phyloP scores from a whole-genome alignment of 1,140 invertebrate species.

The Lepidurus couesii region DNA sequence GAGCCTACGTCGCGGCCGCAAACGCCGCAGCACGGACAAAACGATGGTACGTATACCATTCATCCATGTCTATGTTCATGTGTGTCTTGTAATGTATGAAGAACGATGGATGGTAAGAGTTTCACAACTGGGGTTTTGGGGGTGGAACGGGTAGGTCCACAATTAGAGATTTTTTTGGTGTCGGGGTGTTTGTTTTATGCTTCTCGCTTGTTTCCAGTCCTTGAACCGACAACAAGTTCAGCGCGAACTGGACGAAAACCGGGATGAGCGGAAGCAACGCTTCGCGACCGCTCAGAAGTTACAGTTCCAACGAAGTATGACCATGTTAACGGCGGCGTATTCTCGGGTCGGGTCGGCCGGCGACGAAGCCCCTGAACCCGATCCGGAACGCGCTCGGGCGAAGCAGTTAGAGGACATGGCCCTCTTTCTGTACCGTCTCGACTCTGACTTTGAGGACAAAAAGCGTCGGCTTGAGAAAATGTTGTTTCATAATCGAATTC shows the following conservation, averaged over 20 bases:
- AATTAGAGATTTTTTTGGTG: conserved; percentile 24
- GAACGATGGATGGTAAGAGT: neutral
- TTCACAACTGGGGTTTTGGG: neutral
- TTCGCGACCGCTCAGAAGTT: conserved; percentile 56
- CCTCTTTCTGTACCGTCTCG: conserved; percentile 34
- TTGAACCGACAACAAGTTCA: conserved; percentile 51
- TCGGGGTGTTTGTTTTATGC: neutral
- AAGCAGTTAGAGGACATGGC: conserved; percentile 42
- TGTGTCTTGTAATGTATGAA: neutral
- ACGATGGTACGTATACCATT: conserved; percentile 29
- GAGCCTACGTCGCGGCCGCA: conserved; percentile 27
- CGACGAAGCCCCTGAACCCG: conserved; percentile 22
- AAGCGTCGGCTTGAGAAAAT: conserved; percentile 33
- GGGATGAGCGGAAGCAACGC: conserved; percentile 58
- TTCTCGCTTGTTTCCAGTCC: conserved; percentile 23
- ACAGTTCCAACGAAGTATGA: conserved; percentile 69
- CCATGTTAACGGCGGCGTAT: conserved; percentile 57
- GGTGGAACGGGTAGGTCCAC: neutral
- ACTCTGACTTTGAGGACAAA: conserved; percentile 35
- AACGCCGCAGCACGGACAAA: conserved; percentile 30
- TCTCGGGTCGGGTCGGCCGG: conserved; percentile 23
- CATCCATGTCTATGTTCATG: neutral
- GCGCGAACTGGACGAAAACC: conserved; percentile 62
- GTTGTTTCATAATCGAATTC: conserved; percentile 24
- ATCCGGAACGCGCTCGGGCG: conserved; percentile 40